Base-by-base conservation (phyloP, 2,888 invertebrate species). In the Lucinisca nassula region DNA sequence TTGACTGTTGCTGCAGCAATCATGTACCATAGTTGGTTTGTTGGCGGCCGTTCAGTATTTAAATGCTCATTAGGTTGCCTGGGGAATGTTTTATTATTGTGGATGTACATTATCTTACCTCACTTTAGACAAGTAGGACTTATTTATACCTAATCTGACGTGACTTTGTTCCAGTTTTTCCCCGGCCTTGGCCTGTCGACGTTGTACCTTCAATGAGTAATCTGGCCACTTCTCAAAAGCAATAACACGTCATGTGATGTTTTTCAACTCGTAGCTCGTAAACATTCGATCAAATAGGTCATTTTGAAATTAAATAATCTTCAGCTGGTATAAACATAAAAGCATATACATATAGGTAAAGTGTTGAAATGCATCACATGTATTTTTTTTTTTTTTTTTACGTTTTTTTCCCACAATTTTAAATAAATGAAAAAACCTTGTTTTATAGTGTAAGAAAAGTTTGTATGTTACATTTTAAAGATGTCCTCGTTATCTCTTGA, bases 211-310 rank as follows among this genome's bases (percentile, higher is more conserved):
- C 1, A 24, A 3, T 4, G 27, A 58, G 4, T 27, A 58, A 27
- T 58, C 27, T 8, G 2, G 24, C 58, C 24, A 27, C 58, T 8
- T 10, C 51, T 51, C 8, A 58, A 24, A 21, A 4, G n/a, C 24
- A 58, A 4, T 58, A n/a, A n/a, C 6, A 6, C 24, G 2, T 6
- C 67, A 61, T 61, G 67, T 67, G 67, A 67, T 67, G 67, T 35
- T 30, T 67, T 67, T 67, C 67, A 67, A 67, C 67, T 21, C 35
- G 67, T 67, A 67, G 67, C 67, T 67, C 67, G 67, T 67, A 67
- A 67, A 35, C 67, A 67, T 67, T 67, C 67, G 8, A 67, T 67
- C 67, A 67, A 67, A 67, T 67, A 67, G 67, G 67, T 67, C 67
- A 67, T 67, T 67, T 67, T 35, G 67, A 67, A 67, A 67, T 67